Evolutionary conservation across 2,888 invertebrate species (phyloP), one percentile per base, ranked within the genome.

Genomic region (Phasia obesa): DNA sequence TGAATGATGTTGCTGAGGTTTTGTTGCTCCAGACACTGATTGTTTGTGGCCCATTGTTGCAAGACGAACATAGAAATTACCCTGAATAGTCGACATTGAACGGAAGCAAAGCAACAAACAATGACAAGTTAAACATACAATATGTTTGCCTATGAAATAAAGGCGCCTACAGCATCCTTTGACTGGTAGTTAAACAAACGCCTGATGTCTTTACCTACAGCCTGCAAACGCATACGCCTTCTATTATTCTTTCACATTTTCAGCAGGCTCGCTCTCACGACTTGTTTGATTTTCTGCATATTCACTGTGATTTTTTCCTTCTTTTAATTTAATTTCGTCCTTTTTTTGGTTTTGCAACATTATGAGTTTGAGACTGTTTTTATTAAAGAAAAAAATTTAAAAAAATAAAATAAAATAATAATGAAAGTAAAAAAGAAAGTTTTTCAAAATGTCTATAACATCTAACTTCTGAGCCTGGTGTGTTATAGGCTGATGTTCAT

Each of bases 151-250:
- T 74, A 31, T 60, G 15, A 55, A 62, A 69, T 9, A 44, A 64
- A 64, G 60, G 74, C 70, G 84, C 84, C 84, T 81, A 81, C 78
- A 84, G 74, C 84, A 84, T 81, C 84, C 81, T 81, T 47, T 80
- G 59, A 31, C 79, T 65, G 67, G 47, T 65, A 75, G 75, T 75
- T 79, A 83, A 83, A 75, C 49, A 71, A 75, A 75, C 51, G 51
- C 17, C 47, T 49, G 60, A 77, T 73, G 67, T 71, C 71, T 74
- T 80, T 67, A 83, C 75, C 70, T 75, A 60, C 47, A 65, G 82
- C 38, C 65, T 64, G 57, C 27, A 35, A 35, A 53, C 35, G 27
- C 51, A 55, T 21, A 19, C 62, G 38, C 13, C 49, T 71, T 19
- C 31, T 51, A 27, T 13, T 17, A n/a, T n/a, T n/a, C 17, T 13